A percentile compares a stretch with the other conserved stretches of the same genome.
Conservation (phyloP, 2,113 vertebrate species). For the Nerophis lumbriciformis region DNA sequence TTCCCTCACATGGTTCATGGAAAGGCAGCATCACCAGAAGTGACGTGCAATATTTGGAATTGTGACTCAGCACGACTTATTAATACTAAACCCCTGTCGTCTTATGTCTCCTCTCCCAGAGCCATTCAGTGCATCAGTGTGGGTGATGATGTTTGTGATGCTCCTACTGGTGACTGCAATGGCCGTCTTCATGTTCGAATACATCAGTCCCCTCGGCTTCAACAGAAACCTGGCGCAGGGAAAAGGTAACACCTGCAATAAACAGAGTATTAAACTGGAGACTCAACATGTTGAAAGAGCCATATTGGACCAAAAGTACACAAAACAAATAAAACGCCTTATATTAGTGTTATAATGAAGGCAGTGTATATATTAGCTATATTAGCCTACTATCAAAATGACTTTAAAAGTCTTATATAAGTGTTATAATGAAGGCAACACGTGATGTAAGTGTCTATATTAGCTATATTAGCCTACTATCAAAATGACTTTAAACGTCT, state of each 20-base stretch:
- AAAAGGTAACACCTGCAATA: constrained; percentile 76
- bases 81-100: constrained; percentile 16
- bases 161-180: constrained; percentile 94
- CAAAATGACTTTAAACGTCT: too few species aligned
- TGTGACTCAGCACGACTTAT: constrained; percentile 1
- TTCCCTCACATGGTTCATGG: constrained; percentile 22
- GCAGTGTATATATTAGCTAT: too few species aligned
- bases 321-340: too few species aligned
- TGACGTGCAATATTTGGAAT: constrained; percentile 7
- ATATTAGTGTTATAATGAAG: too few species aligned
- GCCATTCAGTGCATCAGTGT: constrained; percentile 97
- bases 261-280: background rate
- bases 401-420: too few species aligned
- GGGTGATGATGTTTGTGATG: constrained; percentile 99
- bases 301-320: too few species aligned
- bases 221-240: constrained; percentile 94
- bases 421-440: too few species aligned
- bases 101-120: constrained; percentile 70
- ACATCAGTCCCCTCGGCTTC: constrained; percentile 95
- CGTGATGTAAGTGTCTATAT: too few species aligned
- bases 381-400: too few species aligned
- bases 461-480: too few species aligned
- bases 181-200: constrained; percentile 97
- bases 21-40: constrained; percentile 15
- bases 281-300: too few species aligned